These are phyloP conservation scores for Drosophila anomelani DNA, from an alignment of 2,888 invertebrate species.

Conservation along the genomic window DNA sequence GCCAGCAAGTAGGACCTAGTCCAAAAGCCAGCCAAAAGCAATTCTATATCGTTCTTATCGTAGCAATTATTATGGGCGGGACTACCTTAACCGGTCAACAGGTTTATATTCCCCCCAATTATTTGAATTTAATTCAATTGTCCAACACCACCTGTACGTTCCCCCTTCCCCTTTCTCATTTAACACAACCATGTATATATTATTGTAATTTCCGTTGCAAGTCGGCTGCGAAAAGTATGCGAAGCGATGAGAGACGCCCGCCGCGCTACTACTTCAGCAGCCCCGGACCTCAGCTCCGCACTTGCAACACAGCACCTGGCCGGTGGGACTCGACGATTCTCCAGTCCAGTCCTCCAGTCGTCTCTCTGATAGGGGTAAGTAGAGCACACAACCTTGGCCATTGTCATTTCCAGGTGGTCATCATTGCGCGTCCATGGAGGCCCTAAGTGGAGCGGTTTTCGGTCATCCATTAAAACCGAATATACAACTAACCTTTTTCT, in stretches of 20 bases:
- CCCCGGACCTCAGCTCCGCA: slow-evolving; percentile 35
- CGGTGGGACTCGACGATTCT: slow-evolving; percentile 16
- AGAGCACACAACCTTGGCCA: slow-evolving; percentile 28
- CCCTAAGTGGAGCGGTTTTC: background rate
- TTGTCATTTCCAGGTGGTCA: slow-evolving; percentile 49
- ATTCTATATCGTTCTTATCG: slow-evolving; percentile 21
- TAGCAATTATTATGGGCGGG: slow-evolving; percentile 60
- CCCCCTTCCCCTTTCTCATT: slow-evolving; percentile 34
- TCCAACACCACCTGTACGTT: slow-evolving; percentile 35
- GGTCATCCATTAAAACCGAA: background rate
- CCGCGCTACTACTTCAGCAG: slow-evolving; percentile 59
- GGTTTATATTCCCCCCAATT: slow-evolving; percentile 50
- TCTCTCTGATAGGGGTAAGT: slow-evolving; percentile 55
- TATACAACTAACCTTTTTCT: background rate
- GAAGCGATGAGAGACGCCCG: slow-evolving; percentile 67
- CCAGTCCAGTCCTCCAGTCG: slow-evolving; percentile 12
- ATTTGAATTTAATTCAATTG: slow-evolving; percentile 51
- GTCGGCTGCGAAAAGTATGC: slow-evolving; percentile 73
- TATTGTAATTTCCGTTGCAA: slow-evolving; percentile 80
- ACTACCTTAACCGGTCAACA: slow-evolving; percentile 11
- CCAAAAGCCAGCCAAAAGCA: slow-evolving; percentile 42
- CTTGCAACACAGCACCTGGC: slow-evolving; percentile 14
- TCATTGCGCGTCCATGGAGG: background rate
- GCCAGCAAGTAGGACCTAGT: slow-evolving; percentile 56
- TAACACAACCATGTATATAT: slow-evolving; percentile 57